Conservation (phyloP, 2,888 invertebrate species). For the Nematopogon swammerdamellus region DNA sequence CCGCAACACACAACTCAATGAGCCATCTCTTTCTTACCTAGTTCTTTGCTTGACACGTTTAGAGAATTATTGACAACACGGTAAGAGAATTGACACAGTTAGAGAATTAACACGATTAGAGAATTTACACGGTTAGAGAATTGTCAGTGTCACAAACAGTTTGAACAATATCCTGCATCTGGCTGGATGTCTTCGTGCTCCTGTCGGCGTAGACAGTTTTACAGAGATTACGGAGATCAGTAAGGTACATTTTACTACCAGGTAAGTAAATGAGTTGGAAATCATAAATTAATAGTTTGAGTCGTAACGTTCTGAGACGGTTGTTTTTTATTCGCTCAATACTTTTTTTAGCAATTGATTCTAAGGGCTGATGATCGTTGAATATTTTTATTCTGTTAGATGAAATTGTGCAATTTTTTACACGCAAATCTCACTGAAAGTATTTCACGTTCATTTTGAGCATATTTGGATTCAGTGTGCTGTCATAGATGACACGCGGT, state of each 20-base stretch:
- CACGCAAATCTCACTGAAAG: conserved; percentile 14
- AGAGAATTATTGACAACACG: too few species aligned
- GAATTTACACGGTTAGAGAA: conserved; percentile 11
- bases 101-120: conserved; percentile 12
- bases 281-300: conserved; percentile 13
- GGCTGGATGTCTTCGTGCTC: neutral
- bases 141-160: conserved; percentile 7
- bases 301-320: conserved; percentile 12
- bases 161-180: neutral
- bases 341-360: conserved; percentile 9
- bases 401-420: conserved; percentile 12
- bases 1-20: conserved; percentile 6
- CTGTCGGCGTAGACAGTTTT: neutral
- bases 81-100: conserved; percentile 12
- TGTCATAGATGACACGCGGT: neutral
- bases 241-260: conserved; percentile 12
- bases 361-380: conserved; percentile 10
- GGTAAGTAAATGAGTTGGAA: conserved; percentile 14
- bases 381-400: conserved; percentile 9
- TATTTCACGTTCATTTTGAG: conserved; percentile 16
- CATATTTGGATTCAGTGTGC: neutral
- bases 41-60: conserved; percentile 11
- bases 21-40: conserved; percentile 7
- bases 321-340: conserved; percentile 11
- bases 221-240: conserved; percentile 9